phyloP scores from a whole-genome alignment of 2,113 vertebrate genomes.

The Varanus komodoensis region DNA sequence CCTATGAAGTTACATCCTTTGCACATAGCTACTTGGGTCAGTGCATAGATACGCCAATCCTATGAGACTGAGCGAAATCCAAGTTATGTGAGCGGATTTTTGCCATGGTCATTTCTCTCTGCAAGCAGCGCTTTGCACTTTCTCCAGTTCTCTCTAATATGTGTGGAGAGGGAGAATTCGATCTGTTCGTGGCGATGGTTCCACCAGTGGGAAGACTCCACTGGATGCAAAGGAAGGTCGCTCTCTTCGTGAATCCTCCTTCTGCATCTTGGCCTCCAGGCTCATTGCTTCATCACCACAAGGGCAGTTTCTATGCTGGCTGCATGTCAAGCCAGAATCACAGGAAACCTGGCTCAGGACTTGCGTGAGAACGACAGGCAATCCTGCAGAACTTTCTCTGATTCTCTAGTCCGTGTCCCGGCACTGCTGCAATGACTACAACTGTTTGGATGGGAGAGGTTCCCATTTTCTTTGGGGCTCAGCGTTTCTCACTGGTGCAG shows the following conservation, averaged over 20 bases:
- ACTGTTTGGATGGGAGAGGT: neutral
- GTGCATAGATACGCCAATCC: neutral
- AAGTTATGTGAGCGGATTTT: neutral
- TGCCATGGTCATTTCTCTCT: too few relatives aligned
- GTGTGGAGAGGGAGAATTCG: too few relatives aligned
- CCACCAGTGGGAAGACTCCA: too few relatives aligned
- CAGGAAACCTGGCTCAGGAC: neutral
- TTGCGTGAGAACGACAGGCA: neutral
- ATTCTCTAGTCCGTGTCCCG: neutral
- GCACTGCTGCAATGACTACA: neutral
- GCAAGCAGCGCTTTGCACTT: too few relatives aligned
- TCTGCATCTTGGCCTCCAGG: neutral
- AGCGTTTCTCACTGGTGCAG: neutral
- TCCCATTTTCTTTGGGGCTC: neutral
- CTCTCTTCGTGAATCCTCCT: neutral
- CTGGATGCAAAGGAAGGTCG: too few relatives aligned
- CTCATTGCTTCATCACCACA: neutral
- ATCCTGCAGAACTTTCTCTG: neutral
- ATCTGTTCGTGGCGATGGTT: too few relatives aligned
- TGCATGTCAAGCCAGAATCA: neutral
- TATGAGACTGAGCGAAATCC: neutral
- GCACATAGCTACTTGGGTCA: neutral
- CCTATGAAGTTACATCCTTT: neutral
- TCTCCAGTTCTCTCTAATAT: too few relatives aligned
- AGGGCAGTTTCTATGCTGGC: too few relatives aligned